These are phyloP conservation scores for Eulemur macaco DNA, from an alignment of 2,113 vertebrate genomes.

Conservation along the genomic window DNA sequence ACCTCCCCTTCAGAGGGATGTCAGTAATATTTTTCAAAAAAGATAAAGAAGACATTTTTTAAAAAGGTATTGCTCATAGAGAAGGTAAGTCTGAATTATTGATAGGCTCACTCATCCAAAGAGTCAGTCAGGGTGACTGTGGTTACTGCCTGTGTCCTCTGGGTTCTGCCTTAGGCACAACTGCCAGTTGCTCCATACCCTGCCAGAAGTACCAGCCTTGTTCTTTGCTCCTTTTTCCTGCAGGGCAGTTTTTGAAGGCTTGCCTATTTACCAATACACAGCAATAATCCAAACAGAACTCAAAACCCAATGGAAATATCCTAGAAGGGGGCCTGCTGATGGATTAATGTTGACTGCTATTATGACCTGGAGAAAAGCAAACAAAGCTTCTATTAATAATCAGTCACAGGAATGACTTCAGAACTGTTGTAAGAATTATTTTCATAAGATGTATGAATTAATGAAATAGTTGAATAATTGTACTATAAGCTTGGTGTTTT, in stretches of 20 bases:
- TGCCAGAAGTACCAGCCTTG: neutral
- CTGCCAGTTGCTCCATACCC: constrained; percentile 47
- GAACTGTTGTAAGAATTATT: neutral
- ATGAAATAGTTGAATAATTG: neutral
- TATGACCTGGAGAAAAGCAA: accelerated
- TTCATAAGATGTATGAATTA: neutral
- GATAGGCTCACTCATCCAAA: constrained; percentile 42
- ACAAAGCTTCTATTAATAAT: no score
- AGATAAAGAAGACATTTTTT: neutral
- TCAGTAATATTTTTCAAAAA: constrained; percentile 6
- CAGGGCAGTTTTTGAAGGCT: neutral
- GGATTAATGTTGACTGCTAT: neutral
- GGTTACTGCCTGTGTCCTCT: constrained; percentile 5
- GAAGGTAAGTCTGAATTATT: constrained; percentile 74
- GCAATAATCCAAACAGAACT: neutral
- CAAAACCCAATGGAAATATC: neutral
- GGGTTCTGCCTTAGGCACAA: constrained; percentile 67
- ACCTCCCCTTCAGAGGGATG: neutral
- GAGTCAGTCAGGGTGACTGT: constrained; percentile 12
- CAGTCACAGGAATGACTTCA: neutral
- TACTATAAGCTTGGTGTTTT: neutral
- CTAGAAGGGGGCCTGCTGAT: neutral
- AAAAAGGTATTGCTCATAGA: neutral
- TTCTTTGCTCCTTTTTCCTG: constrained; percentile 25
- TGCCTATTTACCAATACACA: constrained; percentile 21